These are phyloP conservation scores for Drosophila nr. perissopoda DNA, from an alignment of 2,888 invertebrate species.

Conservation along the genomic window DNA sequence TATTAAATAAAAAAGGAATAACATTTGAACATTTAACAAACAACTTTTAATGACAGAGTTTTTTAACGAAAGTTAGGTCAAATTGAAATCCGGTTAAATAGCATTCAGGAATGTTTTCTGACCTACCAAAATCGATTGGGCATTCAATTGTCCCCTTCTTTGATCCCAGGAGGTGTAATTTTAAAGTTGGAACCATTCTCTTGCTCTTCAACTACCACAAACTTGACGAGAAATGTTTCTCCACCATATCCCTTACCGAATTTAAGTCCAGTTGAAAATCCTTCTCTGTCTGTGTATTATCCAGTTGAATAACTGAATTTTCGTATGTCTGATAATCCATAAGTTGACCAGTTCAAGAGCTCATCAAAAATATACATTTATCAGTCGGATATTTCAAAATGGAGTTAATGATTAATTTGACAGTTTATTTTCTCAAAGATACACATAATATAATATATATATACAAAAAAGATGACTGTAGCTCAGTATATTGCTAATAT, in stretches of 20 bases:
- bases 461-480: background rate
- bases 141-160: background rate
- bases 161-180: background rate
- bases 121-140: background rate
- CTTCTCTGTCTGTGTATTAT: background rate
- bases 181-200: background rate
- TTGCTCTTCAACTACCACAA: background rate
- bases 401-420: background rate
- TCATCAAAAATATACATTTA: background rate
- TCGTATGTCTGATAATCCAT: background rate
- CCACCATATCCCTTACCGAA: background rate
- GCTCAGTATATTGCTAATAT: too few relatives aligned
- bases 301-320: background rate
- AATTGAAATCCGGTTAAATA: too few relatives aligned
- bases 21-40: background rate
- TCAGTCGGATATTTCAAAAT: background rate
- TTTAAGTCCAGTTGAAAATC: fast-evolving
- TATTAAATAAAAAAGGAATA: background rate
- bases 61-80: too few relatives aligned
- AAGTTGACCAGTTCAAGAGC: background rate
- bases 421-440: background rate
- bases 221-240: background rate
- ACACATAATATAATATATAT: background rate
- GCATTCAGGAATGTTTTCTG: background rate
- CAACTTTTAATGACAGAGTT: too few relatives aligned